phyloP scores from a whole-genome alignment of 2,888 invertebrate species.

The Timandra comae region DNA sequence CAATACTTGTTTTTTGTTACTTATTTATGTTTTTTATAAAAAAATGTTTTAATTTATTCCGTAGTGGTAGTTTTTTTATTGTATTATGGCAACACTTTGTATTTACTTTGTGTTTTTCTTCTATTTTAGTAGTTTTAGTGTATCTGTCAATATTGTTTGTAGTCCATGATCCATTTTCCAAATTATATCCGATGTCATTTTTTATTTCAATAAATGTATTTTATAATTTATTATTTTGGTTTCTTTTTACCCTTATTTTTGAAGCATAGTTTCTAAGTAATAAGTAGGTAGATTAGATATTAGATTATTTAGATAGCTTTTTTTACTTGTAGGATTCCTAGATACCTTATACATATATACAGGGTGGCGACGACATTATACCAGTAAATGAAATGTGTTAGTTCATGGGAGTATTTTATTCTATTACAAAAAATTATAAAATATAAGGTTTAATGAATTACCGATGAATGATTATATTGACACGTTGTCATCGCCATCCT shows the following conservation, averaged over 20 bases:
- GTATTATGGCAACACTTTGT: conserved; percentile 54
- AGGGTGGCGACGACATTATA: too few species aligned
- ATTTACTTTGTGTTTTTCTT: conserved; percentile 50
- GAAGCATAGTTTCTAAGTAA: too few species aligned
- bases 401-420: too few species aligned
- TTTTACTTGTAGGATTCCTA: too few species aligned
- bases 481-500: too few species aligned
- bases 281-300: too few species aligned
- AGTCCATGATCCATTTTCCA: conserved; percentile 59
- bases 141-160: conserved; percentile 74
- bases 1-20: conserved; percentile 67
- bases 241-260: conserved; percentile 29
- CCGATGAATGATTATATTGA: too few species aligned
- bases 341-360: too few species aligned
- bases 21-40: conserved; percentile 57
- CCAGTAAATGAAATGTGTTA: too few species aligned
- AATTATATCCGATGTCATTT: conserved; percentile 68
- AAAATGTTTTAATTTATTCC: conserved; percentile 72
- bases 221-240: conserved; percentile 41
- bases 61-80: conserved; percentile 53
- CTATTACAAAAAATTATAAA: too few species aligned
- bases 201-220: conserved; percentile 76
- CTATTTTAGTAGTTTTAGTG: conserved; percentile 59
- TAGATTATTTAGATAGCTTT: too few species aligned
- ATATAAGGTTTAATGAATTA: background rate